These are phyloP conservation scores for Notiomystis cincta DNA, from an alignment of 2,113 vertebrate species.

Conservation along the genomic window DNA sequence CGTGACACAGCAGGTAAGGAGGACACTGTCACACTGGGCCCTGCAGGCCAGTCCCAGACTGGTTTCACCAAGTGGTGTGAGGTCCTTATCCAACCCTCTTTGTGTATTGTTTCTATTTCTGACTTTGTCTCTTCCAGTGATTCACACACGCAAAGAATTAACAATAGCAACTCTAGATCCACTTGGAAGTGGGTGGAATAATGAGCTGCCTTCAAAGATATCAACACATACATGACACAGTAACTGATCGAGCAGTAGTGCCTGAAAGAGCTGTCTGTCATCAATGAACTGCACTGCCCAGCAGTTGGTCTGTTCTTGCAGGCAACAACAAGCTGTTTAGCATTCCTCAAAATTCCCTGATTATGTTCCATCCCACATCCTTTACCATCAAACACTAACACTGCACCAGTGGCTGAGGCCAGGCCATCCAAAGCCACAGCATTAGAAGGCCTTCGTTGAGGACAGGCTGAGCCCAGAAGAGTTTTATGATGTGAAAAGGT, in stretches of 20 bases:
- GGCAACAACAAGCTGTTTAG: background rate
- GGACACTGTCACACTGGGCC: background rate
- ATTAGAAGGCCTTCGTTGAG: rapidly evolving
- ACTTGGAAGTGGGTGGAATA: slow-evolving; percentile 48
- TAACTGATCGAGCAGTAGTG: background rate
- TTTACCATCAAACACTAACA: background rate
- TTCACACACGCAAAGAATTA: background rate
- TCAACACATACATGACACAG: background rate
- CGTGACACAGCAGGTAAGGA: background rate
- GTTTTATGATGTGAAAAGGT: background rate
- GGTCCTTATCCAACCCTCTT: background rate
- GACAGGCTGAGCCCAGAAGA: background rate
- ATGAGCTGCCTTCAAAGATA: slow-evolving; percentile 44
- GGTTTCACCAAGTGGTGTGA: background rate
- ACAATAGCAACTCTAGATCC: slow-evolving; percentile 36
- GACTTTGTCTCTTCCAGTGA: background rate
- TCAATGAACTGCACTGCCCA: background rate
- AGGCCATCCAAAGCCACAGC: background rate
- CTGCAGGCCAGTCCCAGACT: background rate
- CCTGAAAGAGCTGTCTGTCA: background rate
- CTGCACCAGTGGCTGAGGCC: background rate
- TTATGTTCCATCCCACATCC: background rate
- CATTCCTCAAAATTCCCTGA: background rate
- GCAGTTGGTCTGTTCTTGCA: background rate
- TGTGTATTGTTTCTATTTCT: background rate